A percentile compares a stretch with the other conserved stretches of the same genome.
Conservation (phyloP, 2,888 invertebrate genomes). For the Dryobota labecula region DNA sequence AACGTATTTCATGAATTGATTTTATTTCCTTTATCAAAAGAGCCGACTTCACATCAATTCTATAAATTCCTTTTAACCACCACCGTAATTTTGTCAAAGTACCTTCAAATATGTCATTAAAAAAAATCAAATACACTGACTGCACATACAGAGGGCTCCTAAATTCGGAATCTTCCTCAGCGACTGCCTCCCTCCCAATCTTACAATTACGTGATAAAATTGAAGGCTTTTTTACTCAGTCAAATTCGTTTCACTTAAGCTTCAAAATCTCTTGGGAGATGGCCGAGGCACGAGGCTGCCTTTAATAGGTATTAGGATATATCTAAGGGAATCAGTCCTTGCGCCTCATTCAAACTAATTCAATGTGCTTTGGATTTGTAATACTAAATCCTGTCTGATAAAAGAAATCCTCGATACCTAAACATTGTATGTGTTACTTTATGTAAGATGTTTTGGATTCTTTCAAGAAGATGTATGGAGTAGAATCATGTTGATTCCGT, state of each 20-base stretch:
- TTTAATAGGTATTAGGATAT: constrained; percentile 72
- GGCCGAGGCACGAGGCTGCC: constrained; percentile 67
- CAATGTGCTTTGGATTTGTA: constrained; percentile 67
- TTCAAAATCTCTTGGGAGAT: constrained; percentile 71
- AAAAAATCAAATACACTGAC: constrained; percentile 61
- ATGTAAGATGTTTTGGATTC: background rate
- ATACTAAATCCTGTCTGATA: constrained; percentile 55
- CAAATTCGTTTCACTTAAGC: constrained; percentile 81
- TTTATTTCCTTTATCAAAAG: constrained; percentile 9
- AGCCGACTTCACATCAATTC: background rate
- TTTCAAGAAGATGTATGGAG: background rate
- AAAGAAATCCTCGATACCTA: constrained; percentile 19
- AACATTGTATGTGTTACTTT: constrained; percentile 27
- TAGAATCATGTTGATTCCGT: too few relatives aligned
- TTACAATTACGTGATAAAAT: constrained; percentile 82
- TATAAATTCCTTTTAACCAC: constrained; percentile 25
- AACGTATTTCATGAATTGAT: background rate
- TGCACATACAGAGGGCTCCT: constrained; percentile 50
- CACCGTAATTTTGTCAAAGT: constrained; percentile 32
- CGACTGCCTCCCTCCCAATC: constrained; percentile 66
- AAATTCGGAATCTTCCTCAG: constrained; percentile 61
- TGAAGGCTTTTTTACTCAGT: constrained; percentile 78
- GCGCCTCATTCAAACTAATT: constrained; percentile 66
- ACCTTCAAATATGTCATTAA: constrained; percentile 48
- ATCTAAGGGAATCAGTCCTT: constrained; percentile 68